Evolutionary conservation across 2,113 vertebrate genomes (phyloP), one percentile per base, ranked within the genome.

Genomic region (Pundamilia nyererei): DNA sequence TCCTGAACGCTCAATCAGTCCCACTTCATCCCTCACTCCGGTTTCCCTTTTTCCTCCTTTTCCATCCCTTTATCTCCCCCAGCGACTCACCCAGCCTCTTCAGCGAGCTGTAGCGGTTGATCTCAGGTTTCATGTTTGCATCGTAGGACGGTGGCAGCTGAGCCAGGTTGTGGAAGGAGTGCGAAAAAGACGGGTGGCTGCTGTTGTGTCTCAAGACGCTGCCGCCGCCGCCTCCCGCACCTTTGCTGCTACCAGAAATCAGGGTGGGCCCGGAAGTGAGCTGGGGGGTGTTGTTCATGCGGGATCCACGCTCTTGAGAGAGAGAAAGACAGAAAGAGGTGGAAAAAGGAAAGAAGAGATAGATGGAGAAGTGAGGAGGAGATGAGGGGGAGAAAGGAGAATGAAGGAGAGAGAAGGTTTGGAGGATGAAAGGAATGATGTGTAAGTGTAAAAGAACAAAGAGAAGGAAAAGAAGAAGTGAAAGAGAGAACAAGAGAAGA

Each of bases 121-220:
- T 86, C 81, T 98, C 97, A 0, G 97, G 97, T 54, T 97, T 98
- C 94, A 97, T 91, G 24, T 96, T 94, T 0, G 94, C 85, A 58
- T 98, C 97, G 14, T 98, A 98, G 80, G 97, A 97, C 0, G 97
- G 97, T 12, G 98, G 98, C 87, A 98, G 96, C 87, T 98, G 97
- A 4, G 97, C 97, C 87, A 98, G 96, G 93, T 98, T 97, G 96
- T 98, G 97, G 94, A 98, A 98, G 79, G 98, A 98, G 83, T 98
- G 96, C 1, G 97, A 98, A 92, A 97, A 97, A 86, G 97, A 94
- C 19, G 97, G 93, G 80, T 96, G 96, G 89, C 93, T 97, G 86
- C 87, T 90, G 93, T 96, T 97, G 89, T 97, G 97, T 80, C 97
- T 97, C 93, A 86, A 35, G 31, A 91, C 9, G 47, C 80, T 33